Evolutionary conservation across 1,140 invertebrate species (phyloP).

Genomic region (Caerostris darwini): DNA sequence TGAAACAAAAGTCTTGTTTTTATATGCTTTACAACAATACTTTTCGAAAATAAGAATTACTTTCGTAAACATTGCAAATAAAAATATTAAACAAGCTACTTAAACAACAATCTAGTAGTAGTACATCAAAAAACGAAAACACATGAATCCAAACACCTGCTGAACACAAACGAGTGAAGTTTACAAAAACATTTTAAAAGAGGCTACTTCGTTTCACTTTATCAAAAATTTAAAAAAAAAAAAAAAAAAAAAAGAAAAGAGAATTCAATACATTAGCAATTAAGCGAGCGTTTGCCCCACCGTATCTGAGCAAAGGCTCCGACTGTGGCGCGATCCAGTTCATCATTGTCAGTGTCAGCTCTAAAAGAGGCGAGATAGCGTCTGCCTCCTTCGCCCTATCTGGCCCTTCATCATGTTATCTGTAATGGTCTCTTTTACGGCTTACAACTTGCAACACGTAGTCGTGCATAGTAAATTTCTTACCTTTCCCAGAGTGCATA

Average conservation of each 20-base stretch:
- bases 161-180: not conserved
- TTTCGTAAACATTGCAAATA: too few species aligned
- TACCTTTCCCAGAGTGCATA: too few species aligned
- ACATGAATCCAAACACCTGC: not conserved
- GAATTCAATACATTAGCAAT: not conserved
- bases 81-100: too few species aligned
- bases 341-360: constrained; percentile 60
- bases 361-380: constrained; percentile 45
- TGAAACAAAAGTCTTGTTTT: too few species aligned
- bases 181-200: not conserved
- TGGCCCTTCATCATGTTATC: constrained; percentile 65
- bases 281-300: constrained; percentile 40
- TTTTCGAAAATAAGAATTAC: too few species aligned
- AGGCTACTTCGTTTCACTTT: too few species aligned
- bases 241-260: not conserved
- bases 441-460: constrained; percentile 47
- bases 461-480: constrained; percentile 2
- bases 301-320: constrained; percentile 24
- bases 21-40: too few species aligned
- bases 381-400: not conserved
- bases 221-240: not conserved
- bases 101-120: too few species aligned
- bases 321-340: not conserved
- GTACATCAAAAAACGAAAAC: not conserved
- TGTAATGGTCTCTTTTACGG: constrained; percentile 62